These are phyloP conservation scores for Cerastis rubricosa DNA, from an alignment of 2,888 invertebrate species.

Conservation along the genomic window DNA sequence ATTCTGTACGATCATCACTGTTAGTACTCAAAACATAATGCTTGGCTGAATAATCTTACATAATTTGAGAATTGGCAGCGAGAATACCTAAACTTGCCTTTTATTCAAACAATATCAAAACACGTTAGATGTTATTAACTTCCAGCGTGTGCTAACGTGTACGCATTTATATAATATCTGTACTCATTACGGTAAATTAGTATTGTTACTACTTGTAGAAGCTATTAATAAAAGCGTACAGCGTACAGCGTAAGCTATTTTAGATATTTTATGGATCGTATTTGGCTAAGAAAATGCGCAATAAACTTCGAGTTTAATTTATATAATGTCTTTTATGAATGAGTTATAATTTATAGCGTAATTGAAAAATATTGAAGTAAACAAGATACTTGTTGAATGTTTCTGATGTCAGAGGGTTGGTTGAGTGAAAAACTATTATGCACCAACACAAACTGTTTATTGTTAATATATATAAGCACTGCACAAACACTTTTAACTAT, in stretches of 20 bases:
- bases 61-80: not conserved
- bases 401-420: too few species aligned
- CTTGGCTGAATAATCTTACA: not conserved
- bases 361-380: not conserved
- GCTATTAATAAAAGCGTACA: not conserved
- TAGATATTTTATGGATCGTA: too few species aligned
- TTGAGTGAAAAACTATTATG: too few species aligned
- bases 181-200: not conserved
- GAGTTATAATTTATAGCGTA: not conserved
- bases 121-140: not conserved
- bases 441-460: too few species aligned
- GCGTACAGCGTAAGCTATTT: too few species aligned
- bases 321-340: not conserved
- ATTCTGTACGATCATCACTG: too few species aligned
- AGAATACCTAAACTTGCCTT: not conserved
- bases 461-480: too few species aligned
- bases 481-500: too few species aligned
- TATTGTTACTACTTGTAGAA: not conserved
- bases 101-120: not conserved
- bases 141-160: not conserved
- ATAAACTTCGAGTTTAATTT: not conserved
- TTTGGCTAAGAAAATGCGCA: too few species aligned
- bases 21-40: not conserved
- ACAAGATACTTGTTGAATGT: slow-evolving; percentile 4
- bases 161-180: not conserved